Evolutionary conservation across 2,797 vertebrate species (phyloP), one percentile per base, ranked within the genome.

Genomic region (Oryzias sinensis): DNA sequence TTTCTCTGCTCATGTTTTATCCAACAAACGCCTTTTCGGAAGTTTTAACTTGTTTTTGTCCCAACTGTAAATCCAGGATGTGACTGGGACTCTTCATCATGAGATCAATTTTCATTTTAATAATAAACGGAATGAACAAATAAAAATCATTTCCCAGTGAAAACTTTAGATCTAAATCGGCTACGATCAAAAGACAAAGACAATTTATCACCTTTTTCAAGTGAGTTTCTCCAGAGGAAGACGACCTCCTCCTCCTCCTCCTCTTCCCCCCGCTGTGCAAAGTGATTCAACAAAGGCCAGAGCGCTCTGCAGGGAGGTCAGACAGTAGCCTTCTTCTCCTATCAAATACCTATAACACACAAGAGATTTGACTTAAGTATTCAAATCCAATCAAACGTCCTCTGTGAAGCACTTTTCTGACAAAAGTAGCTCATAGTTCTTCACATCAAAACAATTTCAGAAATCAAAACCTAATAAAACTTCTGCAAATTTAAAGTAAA

Each of bases 321-420:
- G 87, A 69, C 97, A 98, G 88, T 99, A 98, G 0, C 97, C 97
- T 45, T 98, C 97, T 76, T 99, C 96, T 56, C 97, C 97, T 2
- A 99, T 96, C 81, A 99, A 82, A 79, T 92, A 96, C 68, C 97
- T 99, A 87, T 9, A 63, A 69, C 14, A 71, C 7, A 83, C 70
- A 25, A 50, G 0, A 2, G 43, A 9, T 18, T 45, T 74, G 50
- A 60, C 50, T 27, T 15, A 15, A 37, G 11, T 11, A 13, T 13
- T 22, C 20, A 22, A 22, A 22, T 22, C 20, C 20, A 22, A 22
- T 22, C 20, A 22, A 22, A 22, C 20, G 2, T 22, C 20, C 20
- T 22, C 20, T 22, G 20, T 22, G 20, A 3, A 22, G 20, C 2
- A 22, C 20, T 22, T 22, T 22, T 22, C 20, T 22, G 20, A 22